Evolutionary conservation across 2,888 invertebrate species (phyloP).

Genomic region (Dynastes maya): DNA sequence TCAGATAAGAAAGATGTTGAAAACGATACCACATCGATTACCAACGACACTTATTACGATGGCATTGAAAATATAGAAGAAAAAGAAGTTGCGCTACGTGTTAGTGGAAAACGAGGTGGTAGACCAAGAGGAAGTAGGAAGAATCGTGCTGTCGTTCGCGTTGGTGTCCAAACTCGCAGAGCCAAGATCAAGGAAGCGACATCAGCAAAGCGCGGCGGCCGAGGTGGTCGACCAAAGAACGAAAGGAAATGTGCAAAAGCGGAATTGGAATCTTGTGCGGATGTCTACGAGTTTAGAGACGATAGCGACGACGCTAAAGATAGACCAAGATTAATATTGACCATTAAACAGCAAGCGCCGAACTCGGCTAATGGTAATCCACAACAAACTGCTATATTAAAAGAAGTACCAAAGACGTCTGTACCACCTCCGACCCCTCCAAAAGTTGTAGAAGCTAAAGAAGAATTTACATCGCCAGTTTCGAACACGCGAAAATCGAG

Average conservation of each 20-base stretch:
- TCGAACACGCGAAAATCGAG: slow-evolving; percentile 86
- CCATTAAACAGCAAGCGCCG: slow-evolving; percentile 82
- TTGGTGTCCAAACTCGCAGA: slow-evolving; percentile 75
- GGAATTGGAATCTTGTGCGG: slow-evolving; percentile 78
- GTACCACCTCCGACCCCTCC: slow-evolving; percentile 27
- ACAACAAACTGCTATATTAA: slow-evolving; percentile 67
- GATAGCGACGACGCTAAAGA: slow-evolving; percentile 85
- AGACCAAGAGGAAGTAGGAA: slow-evolving; percentile 66
- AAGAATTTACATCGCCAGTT: slow-evolving; percentile 78
- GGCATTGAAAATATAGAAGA: slow-evolving; percentile 63
- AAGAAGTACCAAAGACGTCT: slow-evolving; percentile 65
- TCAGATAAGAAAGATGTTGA: slow-evolving; percentile 49
- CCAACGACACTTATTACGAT: slow-evolving; percentile 48
- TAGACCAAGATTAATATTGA: slow-evolving; percentile 84
- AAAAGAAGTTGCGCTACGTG: slow-evolving; percentile 53
- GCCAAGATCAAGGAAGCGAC: slow-evolving; percentile 65
- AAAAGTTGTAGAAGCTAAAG: slow-evolving; percentile 61
- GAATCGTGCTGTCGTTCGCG: slow-evolving; percentile 65
- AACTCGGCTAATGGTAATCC: slow-evolving; percentile 59
- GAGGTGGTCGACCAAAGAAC: slow-evolving; percentile 71
- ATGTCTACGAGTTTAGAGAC: slow-evolving; percentile 93
- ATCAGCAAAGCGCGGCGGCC: slow-evolving; percentile 66
- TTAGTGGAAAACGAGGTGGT: slow-evolving; percentile 55
- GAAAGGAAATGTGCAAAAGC: slow-evolving; percentile 74
- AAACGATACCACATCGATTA: slow-evolving; percentile 48